Conservation (phyloP, 1,140 invertebrate genomes). For the Atopsyche davidsoni region DNA sequence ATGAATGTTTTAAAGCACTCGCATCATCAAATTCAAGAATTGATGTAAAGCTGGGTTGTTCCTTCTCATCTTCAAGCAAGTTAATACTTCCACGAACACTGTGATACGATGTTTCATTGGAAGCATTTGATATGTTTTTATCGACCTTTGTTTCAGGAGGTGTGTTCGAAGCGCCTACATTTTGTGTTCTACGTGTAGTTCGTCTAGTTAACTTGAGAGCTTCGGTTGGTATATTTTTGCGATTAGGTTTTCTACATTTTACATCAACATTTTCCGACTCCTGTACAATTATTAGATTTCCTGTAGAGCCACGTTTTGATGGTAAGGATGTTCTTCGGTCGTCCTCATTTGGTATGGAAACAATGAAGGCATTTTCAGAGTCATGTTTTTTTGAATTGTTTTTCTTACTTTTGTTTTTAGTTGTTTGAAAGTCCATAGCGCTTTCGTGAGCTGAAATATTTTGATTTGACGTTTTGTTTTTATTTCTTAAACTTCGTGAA, state of each 20-base stretch:
- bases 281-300: too few relatives aligned
- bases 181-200: too few relatives aligned
- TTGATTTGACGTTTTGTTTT: too few relatives aligned
- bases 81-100: neutral
- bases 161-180: too few relatives aligned
- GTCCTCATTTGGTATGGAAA: neutral
- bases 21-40: slow-evolving; percentile 8
- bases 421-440: too few relatives aligned
- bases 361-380: neutral
- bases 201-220: too few relatives aligned
- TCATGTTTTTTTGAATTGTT: slow-evolving; percentile 5
- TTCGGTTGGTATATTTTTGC: neutral
- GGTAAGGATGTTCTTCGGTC: neutral
- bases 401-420: too few relatives aligned
- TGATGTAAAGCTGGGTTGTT: slow-evolving; percentile 10
- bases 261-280: neutral
- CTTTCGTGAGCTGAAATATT: too few relatives aligned
- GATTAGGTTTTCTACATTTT: slow-evolving; percentile 1
- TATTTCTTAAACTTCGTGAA: too few relatives aligned
- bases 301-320: slow-evolving; percentile 17
- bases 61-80: neutral
- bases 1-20: neutral
- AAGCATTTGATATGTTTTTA: slow-evolving; percentile 10
- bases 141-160: neutral
- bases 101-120: slow-evolving; percentile 14